phyloP scores from a whole-genome alignment of 2,113 vertebrate species.

The Myanophis thanlyinensis region DNA sequence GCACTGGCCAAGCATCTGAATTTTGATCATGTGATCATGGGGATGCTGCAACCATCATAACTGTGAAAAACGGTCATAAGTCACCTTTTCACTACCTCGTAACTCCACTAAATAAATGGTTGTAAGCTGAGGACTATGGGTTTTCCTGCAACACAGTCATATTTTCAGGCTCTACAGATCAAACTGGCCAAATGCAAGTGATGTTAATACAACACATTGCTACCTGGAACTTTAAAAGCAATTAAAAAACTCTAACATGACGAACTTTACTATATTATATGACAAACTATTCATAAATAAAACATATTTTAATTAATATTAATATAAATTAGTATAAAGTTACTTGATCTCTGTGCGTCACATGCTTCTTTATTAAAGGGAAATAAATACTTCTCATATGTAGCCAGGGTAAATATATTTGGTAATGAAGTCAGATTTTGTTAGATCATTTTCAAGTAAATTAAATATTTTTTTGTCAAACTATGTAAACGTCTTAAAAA shows the following conservation, averaged over 20 bases:
- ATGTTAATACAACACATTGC: constrained; percentile 39
- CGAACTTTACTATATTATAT: constrained; percentile 48
- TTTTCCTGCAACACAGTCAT: constrained; percentile 35
- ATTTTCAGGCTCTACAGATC: constrained; percentile 53
- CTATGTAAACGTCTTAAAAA: constrained; percentile 91
- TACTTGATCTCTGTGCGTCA: constrained; percentile 47
- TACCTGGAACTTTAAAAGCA: constrained; percentile 57
- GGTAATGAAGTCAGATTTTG: constrained; percentile 93
- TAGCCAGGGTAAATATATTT: constrained; percentile 94
- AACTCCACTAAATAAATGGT: background rate
- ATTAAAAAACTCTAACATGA: constrained; percentile 20
- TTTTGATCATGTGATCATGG: background rate
- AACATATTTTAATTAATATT: constrained; percentile 59
- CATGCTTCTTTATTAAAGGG: constrained; percentile 39
- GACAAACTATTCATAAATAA: constrained; percentile 54
- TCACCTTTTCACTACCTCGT: background rate
- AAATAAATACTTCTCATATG: constrained; percentile 39
- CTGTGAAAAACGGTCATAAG: background rate
- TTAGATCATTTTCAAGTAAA: constrained; percentile 84
- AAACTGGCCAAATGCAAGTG: constrained; percentile 39
- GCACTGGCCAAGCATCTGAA: background rate
- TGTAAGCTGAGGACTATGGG: background rate
- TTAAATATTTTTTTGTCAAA: constrained; percentile 95
- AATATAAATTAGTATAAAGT: constrained; percentile 53
- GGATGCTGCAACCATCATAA: background rate